Evolutionary conservation across 1,140 invertebrate species (phyloP).

Genomic region (Scaptodrosophila lebanonensis): DNA sequence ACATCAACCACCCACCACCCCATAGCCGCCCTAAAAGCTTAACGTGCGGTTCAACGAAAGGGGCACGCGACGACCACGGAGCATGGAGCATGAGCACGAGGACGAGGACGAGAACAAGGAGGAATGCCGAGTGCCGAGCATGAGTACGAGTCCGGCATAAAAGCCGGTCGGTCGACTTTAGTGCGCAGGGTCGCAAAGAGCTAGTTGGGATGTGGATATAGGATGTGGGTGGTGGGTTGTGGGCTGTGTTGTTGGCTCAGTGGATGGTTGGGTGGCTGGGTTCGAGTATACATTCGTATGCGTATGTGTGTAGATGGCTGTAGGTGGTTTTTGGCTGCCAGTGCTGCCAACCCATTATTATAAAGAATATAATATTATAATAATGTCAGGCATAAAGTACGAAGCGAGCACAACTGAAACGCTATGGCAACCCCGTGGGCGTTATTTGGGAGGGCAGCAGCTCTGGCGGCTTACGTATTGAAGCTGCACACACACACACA

Average conservation of each 20-base stretch:
- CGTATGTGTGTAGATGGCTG: constrained; percentile 12
- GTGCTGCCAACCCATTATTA: constrained; percentile 70
- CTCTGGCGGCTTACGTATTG: constrained; percentile 35
- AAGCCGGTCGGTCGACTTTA: constrained; percentile 33
- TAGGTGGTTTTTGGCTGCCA: constrained; percentile 54
- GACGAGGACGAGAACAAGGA: background rate
- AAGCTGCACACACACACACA: constrained; percentile 22
- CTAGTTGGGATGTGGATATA: constrained; percentile 5
- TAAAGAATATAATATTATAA: constrained; percentile 74
- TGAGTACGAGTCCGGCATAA: constrained; percentile 7
- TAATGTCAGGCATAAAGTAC: constrained; percentile 72
- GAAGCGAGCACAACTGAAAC: constrained; percentile 13
- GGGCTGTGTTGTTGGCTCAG: too few relatives aligned
- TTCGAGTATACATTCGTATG: too few relatives aligned
- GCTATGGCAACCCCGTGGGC: constrained; percentile 39
- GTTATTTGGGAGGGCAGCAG: constrained; percentile 18
- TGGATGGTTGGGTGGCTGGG: constrained; percentile 20
- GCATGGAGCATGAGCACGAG: background rate
- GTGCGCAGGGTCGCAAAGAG: constrained; percentile 39
- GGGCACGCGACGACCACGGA: background rate
- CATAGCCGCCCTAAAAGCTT: background rate
- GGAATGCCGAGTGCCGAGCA: background rate
- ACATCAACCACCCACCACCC: background rate
- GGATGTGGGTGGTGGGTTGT: constrained; percentile 15
- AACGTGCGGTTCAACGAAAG: background rate